phyloP scores from a whole-genome alignment of 2,888 invertebrate genomes.

The Dynastes hyllus region DNA sequence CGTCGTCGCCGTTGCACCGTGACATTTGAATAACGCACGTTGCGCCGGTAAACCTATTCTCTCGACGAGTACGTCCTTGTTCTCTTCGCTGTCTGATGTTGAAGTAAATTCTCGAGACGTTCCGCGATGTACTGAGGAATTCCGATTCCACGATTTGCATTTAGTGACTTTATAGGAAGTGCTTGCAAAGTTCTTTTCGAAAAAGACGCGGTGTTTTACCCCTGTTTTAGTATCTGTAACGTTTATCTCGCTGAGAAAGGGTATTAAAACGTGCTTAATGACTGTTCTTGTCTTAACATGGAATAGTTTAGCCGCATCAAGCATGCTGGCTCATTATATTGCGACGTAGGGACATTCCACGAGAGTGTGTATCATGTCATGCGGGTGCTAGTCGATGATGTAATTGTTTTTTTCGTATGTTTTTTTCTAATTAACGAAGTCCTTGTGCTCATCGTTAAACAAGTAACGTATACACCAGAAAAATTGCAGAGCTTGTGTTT shows the following conservation, averaged over 20 bases:
- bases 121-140: not conserved
- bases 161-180: too few species aligned
- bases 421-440: slow-evolving; percentile 16
- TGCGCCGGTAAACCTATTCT: slow-evolving; percentile 5
- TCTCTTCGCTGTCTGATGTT: not conserved
- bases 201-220: too few species aligned
- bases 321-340: not conserved
- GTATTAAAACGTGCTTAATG: not conserved
- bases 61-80: not conserved
- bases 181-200: too few species aligned
- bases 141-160: slow-evolving; percentile 6
- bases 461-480: slow-evolving; percentile 14
- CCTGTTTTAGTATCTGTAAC: slow-evolving; percentile 1
- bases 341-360: slow-evolving; percentile 25
- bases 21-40: slow-evolving; percentile 40
- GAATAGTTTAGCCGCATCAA: too few species aligned
- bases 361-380: slow-evolving; percentile 18
- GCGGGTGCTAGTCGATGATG: slow-evolving; percentile 36
- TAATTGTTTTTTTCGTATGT: slow-evolving; percentile 37
- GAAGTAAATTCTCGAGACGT: not conserved
- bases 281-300: not conserved
- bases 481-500: not conserved
- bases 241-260: not conserved
- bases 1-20: slow-evolving; percentile 16
- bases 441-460: slow-evolving; percentile 9